Conservation (phyloP, 2,888 invertebrate species). For the Drosophila cracens region DNA sequence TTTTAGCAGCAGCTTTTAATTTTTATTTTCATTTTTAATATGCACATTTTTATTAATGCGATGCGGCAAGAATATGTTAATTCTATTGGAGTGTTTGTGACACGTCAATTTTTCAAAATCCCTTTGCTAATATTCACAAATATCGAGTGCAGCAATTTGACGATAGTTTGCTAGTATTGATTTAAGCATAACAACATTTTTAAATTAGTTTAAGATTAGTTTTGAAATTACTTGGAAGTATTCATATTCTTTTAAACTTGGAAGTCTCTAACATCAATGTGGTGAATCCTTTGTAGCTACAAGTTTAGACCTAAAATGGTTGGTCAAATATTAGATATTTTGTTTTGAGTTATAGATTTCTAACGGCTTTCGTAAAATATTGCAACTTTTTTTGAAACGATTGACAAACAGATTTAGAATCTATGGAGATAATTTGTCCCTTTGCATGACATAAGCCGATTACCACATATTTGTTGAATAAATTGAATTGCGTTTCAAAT, state of each 20-base stretch:
- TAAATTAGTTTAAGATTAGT: not conserved
- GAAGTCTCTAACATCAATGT: not conserved
- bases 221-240: not conserved
- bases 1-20: constrained; percentile 79
- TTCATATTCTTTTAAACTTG: not conserved
- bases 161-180: too few relatives aligned
- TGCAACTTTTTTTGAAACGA: not conserved
- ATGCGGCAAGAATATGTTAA: constrained; percentile 50
- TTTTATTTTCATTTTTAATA: constrained; percentile 75
- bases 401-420: constrained; percentile 1
- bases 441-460: constrained; percentile 6
- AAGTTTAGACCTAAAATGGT: not conserved
- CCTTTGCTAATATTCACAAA: constrained; percentile 30
- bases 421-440: not conserved
- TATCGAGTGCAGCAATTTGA: not conserved
- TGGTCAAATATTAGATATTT: not conserved
- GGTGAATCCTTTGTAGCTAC: not conserved
- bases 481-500: constrained; percentile 1
- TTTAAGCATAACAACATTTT: not conserved
- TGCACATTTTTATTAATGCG: constrained; percentile 50
- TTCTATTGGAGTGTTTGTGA: constrained; percentile 53
- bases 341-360: not conserved
- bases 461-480: not conserved
- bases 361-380: not conserved
- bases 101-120: constrained; percentile 7